Conservation (phyloP, 2,797 vertebrate species). For the Gouania willdenowi region DNA sequence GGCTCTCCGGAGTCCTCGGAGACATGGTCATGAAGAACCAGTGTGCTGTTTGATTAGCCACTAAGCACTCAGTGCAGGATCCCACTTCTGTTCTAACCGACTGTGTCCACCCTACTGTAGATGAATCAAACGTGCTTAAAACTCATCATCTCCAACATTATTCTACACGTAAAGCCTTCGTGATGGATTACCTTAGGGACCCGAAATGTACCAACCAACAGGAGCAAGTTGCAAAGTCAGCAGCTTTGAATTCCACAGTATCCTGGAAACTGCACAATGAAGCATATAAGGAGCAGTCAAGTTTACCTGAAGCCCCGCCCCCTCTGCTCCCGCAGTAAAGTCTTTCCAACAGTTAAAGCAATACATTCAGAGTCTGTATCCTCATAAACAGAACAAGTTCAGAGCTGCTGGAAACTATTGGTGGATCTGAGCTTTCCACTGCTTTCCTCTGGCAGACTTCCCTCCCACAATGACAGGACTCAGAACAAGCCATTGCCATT, state of each 20-base stretch:
- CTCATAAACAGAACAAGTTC: slow-evolving; percentile 44
- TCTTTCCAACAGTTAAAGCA: slow-evolving; percentile 37
- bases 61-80: slow-evolving; percentile 1
- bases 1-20: slow-evolving; percentile 27
- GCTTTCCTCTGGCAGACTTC: slow-evolving; percentile 29
- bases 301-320: slow-evolving; percentile 27
- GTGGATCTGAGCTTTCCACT: slow-evolving; percentile 12
- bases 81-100: slow-evolving; percentile 2
- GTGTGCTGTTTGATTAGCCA: slow-evolving; percentile 27
- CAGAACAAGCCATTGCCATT: slow-evolving; percentile 16
- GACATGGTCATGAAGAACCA: slow-evolving; percentile 30
- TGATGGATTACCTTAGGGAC: not conserved
- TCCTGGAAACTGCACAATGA: slow-evolving; percentile 15
- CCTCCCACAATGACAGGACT: slow-evolving; percentile 38
- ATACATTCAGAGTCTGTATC: slow-evolving; percentile 17
- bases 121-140: no score
- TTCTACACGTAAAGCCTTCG: not conserved
- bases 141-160: not conserved
- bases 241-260: not conserved
- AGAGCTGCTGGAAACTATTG: slow-evolving; percentile 31
- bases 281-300: slow-evolving; percentile 29
- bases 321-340: slow-evolving; percentile 15
- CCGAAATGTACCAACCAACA: slow-evolving; percentile 1
- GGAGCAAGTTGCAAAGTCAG: not conserved
- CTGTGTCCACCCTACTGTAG: not conserved